These are phyloP conservation scores for Amblyjoppa fuscipennis DNA, from an alignment of 2,888 invertebrate genomes.

Conservation along the genomic window DNA sequence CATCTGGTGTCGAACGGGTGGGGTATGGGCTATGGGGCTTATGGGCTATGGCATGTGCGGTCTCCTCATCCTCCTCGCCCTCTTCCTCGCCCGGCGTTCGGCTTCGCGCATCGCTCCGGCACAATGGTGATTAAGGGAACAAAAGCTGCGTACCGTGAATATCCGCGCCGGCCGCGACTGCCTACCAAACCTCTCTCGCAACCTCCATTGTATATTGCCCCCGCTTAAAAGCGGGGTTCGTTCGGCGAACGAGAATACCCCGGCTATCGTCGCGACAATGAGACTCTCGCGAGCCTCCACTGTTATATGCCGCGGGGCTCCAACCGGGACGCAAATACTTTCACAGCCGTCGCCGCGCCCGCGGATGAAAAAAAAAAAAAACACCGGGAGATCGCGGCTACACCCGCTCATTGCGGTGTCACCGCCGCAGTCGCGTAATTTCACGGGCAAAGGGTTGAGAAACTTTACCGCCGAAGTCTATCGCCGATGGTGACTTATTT, in stretches of 20 bases:
- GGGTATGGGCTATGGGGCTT: not conserved
- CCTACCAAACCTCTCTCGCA: constrained; percentile 24
- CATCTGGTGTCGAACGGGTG: constrained; percentile 74
- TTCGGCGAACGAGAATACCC: constrained; percentile 48
- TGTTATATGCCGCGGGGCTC: not conserved
- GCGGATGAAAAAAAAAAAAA: not conserved
- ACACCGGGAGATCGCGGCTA: not conserved
- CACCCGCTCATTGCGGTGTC: not conserved
- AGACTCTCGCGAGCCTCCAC: constrained; percentile 29
- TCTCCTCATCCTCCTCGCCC: not conserved
- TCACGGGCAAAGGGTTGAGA: not conserved
- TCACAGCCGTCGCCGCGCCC: not conserved
- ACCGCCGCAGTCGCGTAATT: constrained; percentile 7
- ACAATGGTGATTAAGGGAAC: constrained; percentile 79
- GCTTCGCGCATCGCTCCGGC: constrained; percentile 62
- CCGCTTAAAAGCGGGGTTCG: constrained; percentile 57
- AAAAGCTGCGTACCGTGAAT: constrained; percentile 76
- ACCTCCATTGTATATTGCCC: constrained; percentile 58
- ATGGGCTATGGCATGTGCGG: not conserved
- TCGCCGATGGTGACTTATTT: not conserved
- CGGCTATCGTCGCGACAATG: constrained; percentile 52
- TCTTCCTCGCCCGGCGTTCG: constrained; percentile 34
- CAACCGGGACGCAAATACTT: constrained; percentile 9
- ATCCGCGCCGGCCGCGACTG: constrained; percentile 54
- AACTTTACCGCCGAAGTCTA: not conserved